Evolutionary conservation across 2,888 invertebrate species (phyloP).

Genomic region (Phorcus lineatus): DNA sequence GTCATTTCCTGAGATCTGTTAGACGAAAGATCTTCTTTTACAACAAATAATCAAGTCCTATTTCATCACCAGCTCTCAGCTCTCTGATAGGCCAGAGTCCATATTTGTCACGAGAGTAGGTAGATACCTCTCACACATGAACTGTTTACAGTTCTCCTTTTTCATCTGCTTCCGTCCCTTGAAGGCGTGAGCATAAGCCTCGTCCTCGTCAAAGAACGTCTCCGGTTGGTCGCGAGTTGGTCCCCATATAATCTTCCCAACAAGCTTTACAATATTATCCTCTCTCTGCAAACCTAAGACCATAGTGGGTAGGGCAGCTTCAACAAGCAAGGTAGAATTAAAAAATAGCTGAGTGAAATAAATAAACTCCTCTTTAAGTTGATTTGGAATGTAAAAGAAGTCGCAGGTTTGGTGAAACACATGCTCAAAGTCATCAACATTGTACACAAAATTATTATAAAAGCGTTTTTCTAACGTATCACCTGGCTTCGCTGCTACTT

Average conservation of each 20-base stretch:
- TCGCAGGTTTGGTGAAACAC: not conserved
- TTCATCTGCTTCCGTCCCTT: not conserved
- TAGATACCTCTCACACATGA: not conserved
- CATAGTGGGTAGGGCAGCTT: not conserved
- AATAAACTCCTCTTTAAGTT: not conserved
- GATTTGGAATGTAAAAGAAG: slow-evolving; percentile 15
- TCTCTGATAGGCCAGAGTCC: not conserved
- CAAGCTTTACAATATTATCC: not conserved
- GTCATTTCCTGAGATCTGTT: too few species aligned
- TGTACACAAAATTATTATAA: not conserved
- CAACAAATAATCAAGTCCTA: too few species aligned
- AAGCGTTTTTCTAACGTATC: not conserved
- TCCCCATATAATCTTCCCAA: not conserved
- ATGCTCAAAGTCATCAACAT: not conserved
- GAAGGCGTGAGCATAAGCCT: not conserved
- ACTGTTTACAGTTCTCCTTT: not conserved
- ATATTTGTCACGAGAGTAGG: not conserved
- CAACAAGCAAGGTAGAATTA: not conserved
- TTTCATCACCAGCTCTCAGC: too few species aligned
- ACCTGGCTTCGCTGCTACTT: not conserved
- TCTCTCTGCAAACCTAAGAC: not conserved
- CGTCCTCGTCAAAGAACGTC: not conserved
- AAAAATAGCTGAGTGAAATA: not conserved
- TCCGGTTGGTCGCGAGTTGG: not conserved
- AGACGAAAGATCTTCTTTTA: too few species aligned